A percentile compares a stretch with the other conserved stretches of the same genome.
phyloP scores from a whole-genome alignment of 2,888 invertebrate species.

The Diplolepis rosae region DNA sequence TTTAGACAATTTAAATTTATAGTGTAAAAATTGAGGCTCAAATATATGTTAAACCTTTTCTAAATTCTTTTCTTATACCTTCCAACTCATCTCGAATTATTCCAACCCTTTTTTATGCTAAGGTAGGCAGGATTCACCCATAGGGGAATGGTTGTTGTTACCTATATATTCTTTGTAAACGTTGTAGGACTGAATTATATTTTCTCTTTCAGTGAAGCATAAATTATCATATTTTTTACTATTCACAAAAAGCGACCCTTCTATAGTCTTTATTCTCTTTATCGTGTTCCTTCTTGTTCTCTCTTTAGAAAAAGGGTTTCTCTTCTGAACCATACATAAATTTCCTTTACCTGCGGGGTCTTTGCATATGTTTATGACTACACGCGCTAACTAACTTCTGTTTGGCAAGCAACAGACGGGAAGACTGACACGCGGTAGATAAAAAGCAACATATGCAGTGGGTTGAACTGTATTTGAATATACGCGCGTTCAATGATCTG shows the following conservation, averaged over 20 bases:
- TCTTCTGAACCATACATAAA: constrained; percentile 47
- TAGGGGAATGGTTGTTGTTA: constrained; percentile 63
- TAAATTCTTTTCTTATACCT: neutral
- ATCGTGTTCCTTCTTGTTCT: constrained; percentile 40
- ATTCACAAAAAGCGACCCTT: constrained; percentile 63
- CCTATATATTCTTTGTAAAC: constrained; percentile 59
- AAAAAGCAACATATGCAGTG: constrained; percentile 51
- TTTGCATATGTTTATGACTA: constrained; percentile 59
- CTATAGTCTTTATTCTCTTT: constrained; percentile 21
- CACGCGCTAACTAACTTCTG: constrained; percentile 59
- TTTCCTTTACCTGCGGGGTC: constrained; percentile 60
- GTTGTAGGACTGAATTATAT: constrained; percentile 69
- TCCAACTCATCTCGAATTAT: constrained; percentile 43
- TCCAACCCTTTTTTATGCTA: constrained; percentile 60
- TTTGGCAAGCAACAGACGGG: constrained; percentile 45
- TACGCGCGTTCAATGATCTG: constrained; percentile 44
- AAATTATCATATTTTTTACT: constrained; percentile 74
- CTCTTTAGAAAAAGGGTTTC: constrained; percentile 46
- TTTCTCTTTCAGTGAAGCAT: constrained; percentile 72
- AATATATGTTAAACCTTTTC: neutral
- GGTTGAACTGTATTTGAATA: constrained; percentile 40
- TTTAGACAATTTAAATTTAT: too few relatives aligned
- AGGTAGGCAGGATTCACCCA: constrained; percentile 68
- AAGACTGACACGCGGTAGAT: constrained; percentile 34
- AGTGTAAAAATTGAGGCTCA: too few relatives aligned